Percentiles rank a stretch among this genome's conserved stretches.
Conservation (phyloP, 35 echinoderm and acorn worm genomes). For the Amphiura filiformis region DNA sequence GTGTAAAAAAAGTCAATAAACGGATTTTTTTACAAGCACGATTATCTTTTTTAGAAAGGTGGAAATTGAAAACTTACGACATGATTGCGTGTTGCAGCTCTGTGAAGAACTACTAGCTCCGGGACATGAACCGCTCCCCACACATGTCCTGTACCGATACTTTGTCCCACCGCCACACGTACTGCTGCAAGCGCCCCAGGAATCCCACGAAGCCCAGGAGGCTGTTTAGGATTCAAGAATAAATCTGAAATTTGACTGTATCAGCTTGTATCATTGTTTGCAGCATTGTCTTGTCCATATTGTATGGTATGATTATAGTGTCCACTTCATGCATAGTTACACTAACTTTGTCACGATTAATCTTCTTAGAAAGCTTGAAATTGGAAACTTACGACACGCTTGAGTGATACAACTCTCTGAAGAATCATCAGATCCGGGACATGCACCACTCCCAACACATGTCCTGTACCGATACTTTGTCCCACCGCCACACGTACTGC, state of each 20-base stretch:
- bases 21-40: not conserved
- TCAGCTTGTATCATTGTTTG: no score
- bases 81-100: not conserved
- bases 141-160: not conserved
- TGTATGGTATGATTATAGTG: no score
- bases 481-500: not conserved
- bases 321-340: no score
- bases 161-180: not conserved
- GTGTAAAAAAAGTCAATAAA: no score
- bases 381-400: not conserved
- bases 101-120: not conserved
- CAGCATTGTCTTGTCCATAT: no score
- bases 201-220: not conserved
- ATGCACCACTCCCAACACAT: not conserved
- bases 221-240: no score
- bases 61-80: not conserved
- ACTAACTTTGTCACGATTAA: no score
- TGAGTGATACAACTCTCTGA: not conserved
- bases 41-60: not conserved
- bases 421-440: not conserved
- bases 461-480: not conserved
- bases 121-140: not conserved
- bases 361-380: no score
- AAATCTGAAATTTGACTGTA: no score
- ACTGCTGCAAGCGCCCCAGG: not conserved